These are phyloP conservation scores for Cetonia aurata DNA, from an alignment of 2,888 invertebrate genomes.

Conservation along the genomic window DNA sequence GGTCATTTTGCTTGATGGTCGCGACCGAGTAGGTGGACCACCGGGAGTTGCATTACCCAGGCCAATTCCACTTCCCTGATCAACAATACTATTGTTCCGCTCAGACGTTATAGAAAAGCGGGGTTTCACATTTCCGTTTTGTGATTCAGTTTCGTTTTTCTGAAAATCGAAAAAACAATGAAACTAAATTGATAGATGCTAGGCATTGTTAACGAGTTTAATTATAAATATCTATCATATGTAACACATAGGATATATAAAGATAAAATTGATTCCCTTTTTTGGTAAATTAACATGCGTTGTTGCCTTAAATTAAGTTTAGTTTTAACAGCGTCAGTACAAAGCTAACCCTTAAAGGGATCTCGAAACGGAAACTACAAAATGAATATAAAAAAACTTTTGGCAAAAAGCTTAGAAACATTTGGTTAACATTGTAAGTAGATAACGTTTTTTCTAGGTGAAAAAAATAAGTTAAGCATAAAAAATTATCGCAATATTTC, in stretches of 20 bases:
- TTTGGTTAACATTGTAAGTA: no score
- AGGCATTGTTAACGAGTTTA: constrained; percentile 2
- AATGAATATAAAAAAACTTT: no score
- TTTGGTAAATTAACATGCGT: no score
- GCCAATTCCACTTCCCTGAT: constrained; percentile 52
- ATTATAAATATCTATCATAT: neutral
- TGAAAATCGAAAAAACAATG: constrained; percentile 49
- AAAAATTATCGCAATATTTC: no score
- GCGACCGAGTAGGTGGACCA: constrained; percentile 74
- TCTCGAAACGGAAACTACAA: no score
- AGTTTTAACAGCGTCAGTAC: no score
- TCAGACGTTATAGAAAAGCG: constrained; percentile 52
- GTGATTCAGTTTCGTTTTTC: constrained; percentile 65
- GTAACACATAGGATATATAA: neutral
- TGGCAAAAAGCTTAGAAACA: no score
- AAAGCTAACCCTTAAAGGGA: no score
- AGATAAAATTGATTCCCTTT: neutral
- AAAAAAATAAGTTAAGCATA: no score
- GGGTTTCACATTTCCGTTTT: constrained; percentile 62
- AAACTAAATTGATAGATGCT: neutral
- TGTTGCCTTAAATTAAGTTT: no score
- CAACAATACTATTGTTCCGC: constrained; percentile 57
- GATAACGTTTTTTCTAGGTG: no score
- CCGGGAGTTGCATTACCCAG: constrained; percentile 68
- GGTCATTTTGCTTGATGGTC: constrained; percentile 91